Evolutionary conservation across 2,888 invertebrate species (phyloP).

Genomic region (Caenorhabditis sp.): DNA sequence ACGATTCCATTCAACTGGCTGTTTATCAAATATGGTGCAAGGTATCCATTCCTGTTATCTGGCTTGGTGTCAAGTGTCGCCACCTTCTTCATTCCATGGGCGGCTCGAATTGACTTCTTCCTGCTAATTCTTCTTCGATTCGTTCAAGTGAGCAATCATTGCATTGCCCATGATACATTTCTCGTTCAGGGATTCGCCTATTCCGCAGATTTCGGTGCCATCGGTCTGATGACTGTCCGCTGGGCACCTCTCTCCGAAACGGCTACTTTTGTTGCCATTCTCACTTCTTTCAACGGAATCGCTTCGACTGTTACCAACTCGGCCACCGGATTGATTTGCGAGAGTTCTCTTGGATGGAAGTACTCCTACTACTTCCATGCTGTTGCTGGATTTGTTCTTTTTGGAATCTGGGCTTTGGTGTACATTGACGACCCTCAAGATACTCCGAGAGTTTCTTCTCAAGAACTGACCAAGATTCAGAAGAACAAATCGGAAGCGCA

Average conservation of each 20-base stretch:
- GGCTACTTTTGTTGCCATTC: constrained; percentile 73
- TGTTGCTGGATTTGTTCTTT: constrained; percentile 57
- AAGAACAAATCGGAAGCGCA: constrained; percentile 70
- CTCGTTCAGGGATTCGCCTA: constrained; percentile 63
- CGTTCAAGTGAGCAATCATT: constrained; percentile 56
- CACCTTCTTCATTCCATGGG: constrained; percentile 66
- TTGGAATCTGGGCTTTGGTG: constrained; percentile 65
- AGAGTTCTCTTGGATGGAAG: constrained; percentile 63
- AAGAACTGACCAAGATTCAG: constrained; percentile 69
- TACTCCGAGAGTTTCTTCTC: constrained; percentile 57
- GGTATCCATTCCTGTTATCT: constrained; percentile 68
- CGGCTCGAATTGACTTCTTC: constrained; percentile 56
- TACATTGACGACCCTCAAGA: constrained; percentile 71
- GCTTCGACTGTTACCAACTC: constrained; percentile 75
- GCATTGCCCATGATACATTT: neutral
- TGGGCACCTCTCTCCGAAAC: constrained; percentile 78
- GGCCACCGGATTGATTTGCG: constrained; percentile 66
- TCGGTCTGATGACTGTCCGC: constrained; percentile 69
- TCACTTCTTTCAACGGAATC: constrained; percentile 77
- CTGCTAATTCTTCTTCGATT: constrained; percentile 65
- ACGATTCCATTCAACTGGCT: constrained; percentile 75
- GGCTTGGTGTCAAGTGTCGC: constrained; percentile 63
- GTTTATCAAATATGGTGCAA: constrained; percentile 74
- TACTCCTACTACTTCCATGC: constrained; percentile 66
- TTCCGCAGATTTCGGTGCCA: constrained; percentile 69